Evolutionary conservation across 1,140 invertebrate species (phyloP).

Genomic region (Lepidurus apus): DNA sequence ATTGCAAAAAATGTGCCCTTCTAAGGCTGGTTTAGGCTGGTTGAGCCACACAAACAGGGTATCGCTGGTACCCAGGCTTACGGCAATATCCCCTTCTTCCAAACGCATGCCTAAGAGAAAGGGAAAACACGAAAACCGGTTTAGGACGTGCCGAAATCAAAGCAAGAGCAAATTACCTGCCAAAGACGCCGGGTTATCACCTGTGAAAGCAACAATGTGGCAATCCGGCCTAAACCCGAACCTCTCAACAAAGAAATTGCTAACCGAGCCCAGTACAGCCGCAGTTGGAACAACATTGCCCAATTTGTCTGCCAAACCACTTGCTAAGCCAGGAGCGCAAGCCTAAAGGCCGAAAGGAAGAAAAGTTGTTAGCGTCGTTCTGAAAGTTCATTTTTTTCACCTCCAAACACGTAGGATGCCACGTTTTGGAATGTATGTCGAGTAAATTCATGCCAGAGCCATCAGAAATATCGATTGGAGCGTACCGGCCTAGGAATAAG

Average conservation of each 20-base stretch:
- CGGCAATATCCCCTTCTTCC: slow-evolving; percentile 70
- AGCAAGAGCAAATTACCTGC: slow-evolving; percentile 53
- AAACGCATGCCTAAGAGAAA: slow-evolving; percentile 66
- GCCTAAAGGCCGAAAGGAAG: slow-evolving; percentile 47
- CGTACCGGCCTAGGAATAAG: slow-evolving; percentile 81
- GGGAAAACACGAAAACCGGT: slow-evolving; percentile 1
- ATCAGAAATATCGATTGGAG: slow-evolving; percentile 85
- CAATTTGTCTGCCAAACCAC: slow-evolving; percentile 58
- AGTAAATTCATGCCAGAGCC: slow-evolving; percentile 96
- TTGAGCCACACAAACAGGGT: slow-evolving; percentile 76
- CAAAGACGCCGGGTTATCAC: slow-evolving; percentile 85
- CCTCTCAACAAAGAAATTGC: slow-evolving; percentile 70
- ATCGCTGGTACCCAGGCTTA: slow-evolving; percentile 90
- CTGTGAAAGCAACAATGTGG: slow-evolving; percentile 80
- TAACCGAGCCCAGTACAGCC: slow-evolving; percentile 64
- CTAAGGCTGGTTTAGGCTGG: slow-evolving; percentile 53
- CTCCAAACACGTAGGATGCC: slow-evolving; percentile 69
- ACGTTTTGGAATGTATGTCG: slow-evolving; percentile 71
- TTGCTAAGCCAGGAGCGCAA: slow-evolving; percentile 60
- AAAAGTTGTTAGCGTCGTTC: slow-evolving; percentile 32
- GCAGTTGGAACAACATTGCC: slow-evolving; percentile 64
- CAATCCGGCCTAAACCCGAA: slow-evolving; percentile 78
- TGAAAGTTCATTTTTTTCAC: slow-evolving; percentile 43
- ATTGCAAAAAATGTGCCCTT: slow-evolving; percentile 83
- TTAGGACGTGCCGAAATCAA: slow-evolving; percentile 22